Conservation (phyloP, 2,113 vertebrate species). For the Neofelis nebulosa region DNA sequence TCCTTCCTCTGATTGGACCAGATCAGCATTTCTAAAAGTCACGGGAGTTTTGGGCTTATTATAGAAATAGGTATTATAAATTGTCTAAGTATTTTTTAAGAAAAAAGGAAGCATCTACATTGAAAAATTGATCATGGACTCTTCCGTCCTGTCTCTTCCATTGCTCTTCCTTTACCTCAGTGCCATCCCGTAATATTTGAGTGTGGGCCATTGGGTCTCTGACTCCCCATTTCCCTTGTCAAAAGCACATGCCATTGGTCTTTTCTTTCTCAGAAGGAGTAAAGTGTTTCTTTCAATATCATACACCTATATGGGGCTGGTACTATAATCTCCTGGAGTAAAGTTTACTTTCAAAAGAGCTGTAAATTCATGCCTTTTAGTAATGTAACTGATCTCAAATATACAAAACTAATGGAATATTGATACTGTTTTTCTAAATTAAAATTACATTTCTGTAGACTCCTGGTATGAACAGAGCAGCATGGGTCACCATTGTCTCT, state of each 20-base stretch:
- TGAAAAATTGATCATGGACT: neutral
- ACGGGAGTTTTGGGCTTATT: conserved; percentile 14
- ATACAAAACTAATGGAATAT: neutral
- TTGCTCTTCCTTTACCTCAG: neutral
- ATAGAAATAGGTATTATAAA: neutral
- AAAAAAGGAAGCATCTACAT: neutral
- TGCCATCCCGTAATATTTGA: neutral
- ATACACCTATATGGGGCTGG: neutral
- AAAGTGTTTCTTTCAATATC: neutral
- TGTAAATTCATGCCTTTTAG: neutral
- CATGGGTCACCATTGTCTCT: neutral
- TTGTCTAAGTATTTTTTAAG: conserved; percentile 11
- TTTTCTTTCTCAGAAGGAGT: neutral
- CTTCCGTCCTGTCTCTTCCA: neutral
- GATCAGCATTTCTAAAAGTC: neutral
- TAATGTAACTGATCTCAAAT: neutral
- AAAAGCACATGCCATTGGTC: neutral
- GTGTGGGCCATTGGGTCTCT: neutral
- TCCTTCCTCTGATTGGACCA: neutral
- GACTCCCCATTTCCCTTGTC: neutral
- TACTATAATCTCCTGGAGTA: neutral
- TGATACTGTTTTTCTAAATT: conserved; percentile 31
- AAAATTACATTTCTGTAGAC: neutral
- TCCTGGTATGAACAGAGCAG: neutral
- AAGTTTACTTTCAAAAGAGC: conserved; percentile 35